Conservation (phyloP, 2,113 vertebrate genomes). For the Sander lucioperca region DNA sequence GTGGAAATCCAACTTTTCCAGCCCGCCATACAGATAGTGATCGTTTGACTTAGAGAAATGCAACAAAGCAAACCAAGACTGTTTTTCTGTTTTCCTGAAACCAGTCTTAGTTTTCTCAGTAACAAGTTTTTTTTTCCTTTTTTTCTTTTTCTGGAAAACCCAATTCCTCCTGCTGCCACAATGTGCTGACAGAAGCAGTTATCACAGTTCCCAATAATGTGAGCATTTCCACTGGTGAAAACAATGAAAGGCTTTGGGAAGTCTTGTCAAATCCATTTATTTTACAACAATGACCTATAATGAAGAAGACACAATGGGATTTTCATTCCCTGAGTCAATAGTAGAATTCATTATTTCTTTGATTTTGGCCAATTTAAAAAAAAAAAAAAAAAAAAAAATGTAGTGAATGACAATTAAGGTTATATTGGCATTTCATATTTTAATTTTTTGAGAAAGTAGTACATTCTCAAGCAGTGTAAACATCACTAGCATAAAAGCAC, state of each 20-base stretch:
- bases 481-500: background rate
- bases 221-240: conserved; percentile 67
- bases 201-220: conserved; percentile 67
- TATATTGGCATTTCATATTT: conserved; percentile 15
- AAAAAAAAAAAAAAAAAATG: no score
- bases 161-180: conserved; percentile 44
- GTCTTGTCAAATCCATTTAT: conserved; percentile 78
- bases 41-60: conserved; percentile 46
- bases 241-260: conserved; percentile 68
- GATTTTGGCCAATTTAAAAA: conserved; percentile 6
- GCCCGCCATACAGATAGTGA: conserved; percentile 41
- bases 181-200: conserved; percentile 80
- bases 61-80: conserved; percentile 40
- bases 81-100: conserved; percentile 31
- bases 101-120: conserved; percentile 49
- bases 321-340: conserved; percentile 41
- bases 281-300: conserved; percentile 68
- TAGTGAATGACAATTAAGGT: conserved; percentile 27
- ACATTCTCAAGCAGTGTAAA: background rate
- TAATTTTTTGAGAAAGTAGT: background rate
- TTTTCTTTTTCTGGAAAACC: conserved; percentile 26
- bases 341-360: conserved; percentile 43
- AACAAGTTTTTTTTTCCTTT: conserved; percentile 24
- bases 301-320: conserved; percentile 53
- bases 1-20: conserved; percentile 75